Evolutionary conservation across 2,113 vertebrate genomes (phyloP).

Genomic region (Pantherophis guttatus): DNA sequence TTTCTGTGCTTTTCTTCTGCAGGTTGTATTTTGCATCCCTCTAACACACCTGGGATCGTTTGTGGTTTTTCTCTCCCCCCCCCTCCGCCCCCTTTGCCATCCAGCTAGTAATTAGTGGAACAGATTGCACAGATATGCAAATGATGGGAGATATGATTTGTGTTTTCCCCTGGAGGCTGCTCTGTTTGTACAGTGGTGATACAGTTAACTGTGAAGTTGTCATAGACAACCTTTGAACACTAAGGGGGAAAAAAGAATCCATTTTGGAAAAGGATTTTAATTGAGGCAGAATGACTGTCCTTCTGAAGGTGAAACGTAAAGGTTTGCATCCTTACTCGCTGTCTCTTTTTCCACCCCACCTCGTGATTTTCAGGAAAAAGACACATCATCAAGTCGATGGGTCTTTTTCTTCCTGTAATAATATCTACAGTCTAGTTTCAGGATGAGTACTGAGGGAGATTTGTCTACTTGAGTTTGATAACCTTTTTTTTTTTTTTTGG

Average conservation of each 20-base stretch:
- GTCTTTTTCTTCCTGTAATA: not conserved
- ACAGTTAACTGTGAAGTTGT: not conserved
- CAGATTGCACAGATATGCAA: constrained; percentile 4
- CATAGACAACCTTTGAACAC: not conserved
- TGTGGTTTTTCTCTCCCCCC: not conserved
- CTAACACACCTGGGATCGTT: not conserved
- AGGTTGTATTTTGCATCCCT: not conserved
- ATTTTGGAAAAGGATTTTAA: constrained; percentile 5
- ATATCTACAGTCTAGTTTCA: not conserved
- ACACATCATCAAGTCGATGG: not conserved
- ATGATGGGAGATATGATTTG: not conserved
- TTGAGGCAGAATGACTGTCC: not conserved
- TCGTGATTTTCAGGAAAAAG: not conserved
- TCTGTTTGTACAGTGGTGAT: not conserved
- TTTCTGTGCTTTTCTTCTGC: not conserved
- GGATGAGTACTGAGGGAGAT: not conserved
- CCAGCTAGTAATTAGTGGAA: not conserved
- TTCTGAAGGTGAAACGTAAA: not conserved
- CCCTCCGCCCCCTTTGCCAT: not conserved
- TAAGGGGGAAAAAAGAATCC: not conserved
- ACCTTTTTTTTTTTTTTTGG: not conserved
- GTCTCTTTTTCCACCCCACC: not conserved
- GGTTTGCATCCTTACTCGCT: not conserved
- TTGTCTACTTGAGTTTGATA: not conserved
- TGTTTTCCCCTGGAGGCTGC: not conserved